Percentiles rank a stretch among this genome's conserved stretches.
Conservation (phyloP, 2,113 vertebrate species). For the Tenebrosternarchus preto region DNA sequence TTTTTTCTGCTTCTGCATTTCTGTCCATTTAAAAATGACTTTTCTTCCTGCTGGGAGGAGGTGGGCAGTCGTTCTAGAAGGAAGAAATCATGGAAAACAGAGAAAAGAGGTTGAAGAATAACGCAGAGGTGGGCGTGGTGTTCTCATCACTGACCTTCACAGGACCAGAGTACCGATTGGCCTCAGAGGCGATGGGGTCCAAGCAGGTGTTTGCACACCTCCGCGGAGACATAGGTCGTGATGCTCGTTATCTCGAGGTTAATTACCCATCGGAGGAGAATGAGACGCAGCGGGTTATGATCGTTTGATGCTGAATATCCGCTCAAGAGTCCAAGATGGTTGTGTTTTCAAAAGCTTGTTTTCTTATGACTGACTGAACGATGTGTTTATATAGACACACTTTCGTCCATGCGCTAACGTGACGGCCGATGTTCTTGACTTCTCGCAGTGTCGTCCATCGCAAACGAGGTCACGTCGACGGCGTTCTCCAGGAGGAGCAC, state of each 20-base stretch:
- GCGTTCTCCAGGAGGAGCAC: slow-evolving; percentile 83
- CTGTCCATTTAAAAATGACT: slow-evolving; percentile 51
- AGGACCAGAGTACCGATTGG: too few species aligned
- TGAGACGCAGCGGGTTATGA: neutral
- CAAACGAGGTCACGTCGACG: slow-evolving; percentile 81
- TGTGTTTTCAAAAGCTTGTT: too few species aligned
- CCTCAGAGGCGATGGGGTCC: too few species aligned
- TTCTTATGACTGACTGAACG: neutral
- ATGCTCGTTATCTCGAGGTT: slow-evolving; percentile 18
- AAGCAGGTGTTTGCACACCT: too few species aligned
- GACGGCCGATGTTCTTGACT: neutral
- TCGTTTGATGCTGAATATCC: neutral
- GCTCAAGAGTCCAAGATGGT: too few species aligned
- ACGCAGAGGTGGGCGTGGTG: slow-evolving; percentile 59
- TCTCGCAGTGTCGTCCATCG: slow-evolving; percentile 83
- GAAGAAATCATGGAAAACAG: neutral
- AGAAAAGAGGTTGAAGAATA: slow-evolving; percentile 37
- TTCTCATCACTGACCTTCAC: slow-evolving; percentile 77
- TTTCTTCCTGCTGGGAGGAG: slow-evolving; percentile 54
- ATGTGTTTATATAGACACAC: neutral
- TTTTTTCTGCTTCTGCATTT: slow-evolving; percentile 26
- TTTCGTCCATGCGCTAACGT: neutral
- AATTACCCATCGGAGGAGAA: neutral
- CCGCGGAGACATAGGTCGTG: too few species aligned
- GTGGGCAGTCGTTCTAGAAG: slow-evolving; percentile 22